Conservation (phyloP, 1,140 invertebrate species). For the Drosophila equinoxialis region DNA sequence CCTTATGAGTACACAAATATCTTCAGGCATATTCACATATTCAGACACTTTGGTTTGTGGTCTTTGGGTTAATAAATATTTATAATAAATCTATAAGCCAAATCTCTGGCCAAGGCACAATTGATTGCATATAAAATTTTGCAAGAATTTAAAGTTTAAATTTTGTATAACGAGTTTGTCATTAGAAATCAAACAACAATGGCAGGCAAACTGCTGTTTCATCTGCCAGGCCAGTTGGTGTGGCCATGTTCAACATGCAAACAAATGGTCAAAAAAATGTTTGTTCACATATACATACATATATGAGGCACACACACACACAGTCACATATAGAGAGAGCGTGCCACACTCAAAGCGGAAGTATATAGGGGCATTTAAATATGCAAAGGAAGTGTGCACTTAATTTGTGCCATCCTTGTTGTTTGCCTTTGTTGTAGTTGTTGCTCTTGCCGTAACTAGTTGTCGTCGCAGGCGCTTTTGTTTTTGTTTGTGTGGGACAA, state of each 20-base stretch:
- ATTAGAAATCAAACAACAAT: conserved; percentile 79
- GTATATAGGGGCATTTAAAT: conserved; percentile 81
- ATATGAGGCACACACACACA: conserved; percentile 15
- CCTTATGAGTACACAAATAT: conserved; percentile 44
- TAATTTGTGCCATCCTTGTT: conserved; percentile 80
- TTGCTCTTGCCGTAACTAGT: conserved; percentile 40
- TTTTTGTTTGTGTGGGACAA: conserved; percentile 56
- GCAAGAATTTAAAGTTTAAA: conserved; percentile 46
- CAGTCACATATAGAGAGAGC: conserved; percentile 4
- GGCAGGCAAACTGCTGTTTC: conserved; percentile 19
- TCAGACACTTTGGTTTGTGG: conserved; percentile 48
- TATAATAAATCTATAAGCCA: conserved; percentile 40
- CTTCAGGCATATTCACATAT: conserved; percentile 37
- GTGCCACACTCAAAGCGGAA: conserved; percentile 67
- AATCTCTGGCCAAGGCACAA: conserved; percentile 15
- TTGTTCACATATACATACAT: conserved; percentile 53
- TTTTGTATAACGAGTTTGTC: conserved; percentile 56
- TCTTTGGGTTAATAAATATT: conserved; percentile 59
- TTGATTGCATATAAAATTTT: conserved; percentile 14
- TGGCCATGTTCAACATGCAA: conserved; percentile 77
- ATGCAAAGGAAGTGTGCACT: conserved; percentile 80
- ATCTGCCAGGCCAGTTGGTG: conserved; percentile 39
- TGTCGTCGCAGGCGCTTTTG: conserved; percentile 46
- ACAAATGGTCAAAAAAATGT: conserved; percentile 76
- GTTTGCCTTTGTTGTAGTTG: conserved; percentile 64